These are phyloP conservation scores for Callaeas wilsoni DNA, from an alignment of 2,113 vertebrate species.

Conservation along the genomic window DNA sequence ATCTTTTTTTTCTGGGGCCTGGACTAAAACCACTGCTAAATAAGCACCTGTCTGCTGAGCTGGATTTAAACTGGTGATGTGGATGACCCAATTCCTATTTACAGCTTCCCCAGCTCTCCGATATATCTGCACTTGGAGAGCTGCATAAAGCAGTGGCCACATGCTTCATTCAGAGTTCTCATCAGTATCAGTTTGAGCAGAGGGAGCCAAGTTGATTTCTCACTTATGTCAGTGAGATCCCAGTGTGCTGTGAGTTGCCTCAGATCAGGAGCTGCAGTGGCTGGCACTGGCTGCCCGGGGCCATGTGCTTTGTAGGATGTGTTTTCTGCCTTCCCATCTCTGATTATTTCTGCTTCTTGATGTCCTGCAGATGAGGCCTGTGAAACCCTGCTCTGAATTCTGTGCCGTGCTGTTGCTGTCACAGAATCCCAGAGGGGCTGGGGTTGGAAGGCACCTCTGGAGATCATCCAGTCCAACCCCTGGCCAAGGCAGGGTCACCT, in stretches of 20 bases:
- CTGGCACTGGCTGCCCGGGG: background rate
- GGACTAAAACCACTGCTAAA: background rate
- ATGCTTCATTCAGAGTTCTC: background rate
- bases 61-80: background rate
- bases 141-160: background rate
- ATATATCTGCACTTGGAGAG: background rate
- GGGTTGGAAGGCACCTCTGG: background rate
- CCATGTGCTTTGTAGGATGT: background rate
- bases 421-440: background rate
- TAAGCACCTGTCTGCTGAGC: background rate
- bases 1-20: background rate
- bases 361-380: background rate
- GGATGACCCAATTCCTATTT: background rate
- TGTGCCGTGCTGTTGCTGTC: background rate
- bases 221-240: background rate
- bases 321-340: background rate
- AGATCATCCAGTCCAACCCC: background rate
- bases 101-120: background rate
- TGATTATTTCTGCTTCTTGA: background rate
- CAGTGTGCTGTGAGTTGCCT: background rate
- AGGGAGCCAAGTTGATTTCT: background rate
- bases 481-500: background rate
- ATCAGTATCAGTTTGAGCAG: background rate
- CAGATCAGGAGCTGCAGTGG: background rate
- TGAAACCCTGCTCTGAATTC: background rate